Base-by-base conservation (phyloP, 1,140 invertebrate genomes). In the Drosophila rhopaloa region DNA sequence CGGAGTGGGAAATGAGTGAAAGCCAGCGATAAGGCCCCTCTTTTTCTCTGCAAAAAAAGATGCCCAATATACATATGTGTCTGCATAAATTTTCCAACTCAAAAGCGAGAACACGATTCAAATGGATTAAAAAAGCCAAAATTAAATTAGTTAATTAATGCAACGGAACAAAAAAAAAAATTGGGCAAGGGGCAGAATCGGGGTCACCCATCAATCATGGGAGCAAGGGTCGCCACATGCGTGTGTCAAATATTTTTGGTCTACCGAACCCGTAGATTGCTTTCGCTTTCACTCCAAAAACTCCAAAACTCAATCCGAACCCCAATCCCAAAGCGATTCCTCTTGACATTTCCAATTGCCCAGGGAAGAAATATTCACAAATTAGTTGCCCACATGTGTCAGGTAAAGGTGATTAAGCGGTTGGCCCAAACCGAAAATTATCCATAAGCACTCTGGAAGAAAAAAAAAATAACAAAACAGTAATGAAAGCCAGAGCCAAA, bases 81-180 rank as follows among this genome's bases (percentile, higher is more conserved):
- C 57, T 76, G 74, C 82, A 85, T 85, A 81, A 68, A 72, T 85
- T 79, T 86, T 58, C 46, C 55, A 41, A 32, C 37, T 37, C 13
- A 9, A 16, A 65, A 61, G 54, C 40, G 56, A 85, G 63, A 85
- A 73, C 63, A 70, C 54, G 48, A 29, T 35, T 67, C 53, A 65
- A 73, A 84, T 73, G 76, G 44, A 60, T 50, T 76, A 81, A 78
- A 50, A 75, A 75, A 76, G 71, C 44, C 70, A 65, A 88, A 88
- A 83, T 78, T 77, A 88, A 88, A 88, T 88, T 88, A 83, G 83
- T 83, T 88, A 88, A 88, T 88, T 83, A 88, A 88, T 88, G 83
- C 79, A 88, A 44, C 60, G 58, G 16, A 51, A 61, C 35, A 54
- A 65, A 48, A 67, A 65, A 40, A 58, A 65, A 48, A 67, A 59